Evolutionary conservation across 2,888 invertebrate genomes (phyloP).

Genomic region (Apoda limacodes): DNA sequence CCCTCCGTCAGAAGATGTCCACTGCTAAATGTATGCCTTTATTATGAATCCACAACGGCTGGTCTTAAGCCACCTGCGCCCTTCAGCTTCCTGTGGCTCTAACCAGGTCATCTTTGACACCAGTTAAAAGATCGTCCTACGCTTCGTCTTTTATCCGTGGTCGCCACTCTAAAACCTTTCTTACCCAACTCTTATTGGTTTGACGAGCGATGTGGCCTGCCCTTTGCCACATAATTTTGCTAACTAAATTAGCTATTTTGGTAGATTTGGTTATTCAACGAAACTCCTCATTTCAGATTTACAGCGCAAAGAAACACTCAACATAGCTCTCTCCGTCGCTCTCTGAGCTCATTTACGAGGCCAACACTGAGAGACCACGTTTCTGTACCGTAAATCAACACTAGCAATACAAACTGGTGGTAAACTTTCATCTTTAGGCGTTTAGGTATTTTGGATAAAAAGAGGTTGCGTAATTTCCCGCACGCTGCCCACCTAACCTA

Average conservation of each 20-base stretch:
- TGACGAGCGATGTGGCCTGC: background rate
- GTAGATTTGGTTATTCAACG: background rate
- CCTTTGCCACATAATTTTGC: slow-evolving; percentile 1
- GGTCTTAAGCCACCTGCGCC: background rate
- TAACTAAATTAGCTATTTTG: background rate
- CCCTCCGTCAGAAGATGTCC: background rate
- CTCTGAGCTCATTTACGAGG: slow-evolving; percentile 6
- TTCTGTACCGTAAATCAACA: slow-evolving; percentile 15
- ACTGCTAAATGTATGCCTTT: background rate
- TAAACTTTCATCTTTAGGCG: background rate
- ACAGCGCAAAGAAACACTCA: background rate
- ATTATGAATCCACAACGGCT: background rate
- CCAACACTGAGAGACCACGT: slow-evolving; percentile 12
- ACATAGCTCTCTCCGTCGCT: slow-evolving; percentile 1
- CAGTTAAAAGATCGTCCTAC: background rate
- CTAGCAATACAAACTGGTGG: slow-evolving; percentile 13
- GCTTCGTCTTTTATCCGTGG: background rate
- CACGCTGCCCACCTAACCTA: background rate
- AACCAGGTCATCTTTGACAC: background rate
- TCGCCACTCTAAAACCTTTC: slow-evolving; percentile 1
- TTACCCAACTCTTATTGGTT: background rate
- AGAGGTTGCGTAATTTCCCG: background rate
- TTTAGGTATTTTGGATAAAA: background rate
- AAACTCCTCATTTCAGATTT: background rate
- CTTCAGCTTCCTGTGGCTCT: background rate